A percentile compares a stretch with the other conserved stretches of the same genome.
These are phyloP conservation scores for Allygus modestus DNA, from an alignment of 2,888 invertebrate genomes.

Conservation along the genomic window DNA sequence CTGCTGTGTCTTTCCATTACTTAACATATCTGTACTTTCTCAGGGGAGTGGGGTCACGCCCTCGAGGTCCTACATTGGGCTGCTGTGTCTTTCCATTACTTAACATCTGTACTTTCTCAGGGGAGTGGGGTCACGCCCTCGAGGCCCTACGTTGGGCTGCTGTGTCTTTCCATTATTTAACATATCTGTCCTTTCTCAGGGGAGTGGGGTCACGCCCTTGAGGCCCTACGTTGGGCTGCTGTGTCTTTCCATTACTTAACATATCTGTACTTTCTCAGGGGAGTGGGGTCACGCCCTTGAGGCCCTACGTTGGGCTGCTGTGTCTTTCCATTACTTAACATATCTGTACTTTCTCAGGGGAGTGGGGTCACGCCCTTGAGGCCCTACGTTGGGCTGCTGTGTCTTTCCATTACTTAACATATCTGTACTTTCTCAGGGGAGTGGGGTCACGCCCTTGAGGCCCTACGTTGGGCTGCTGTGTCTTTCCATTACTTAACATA, in stretches of 20 bases:
- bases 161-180: no score
- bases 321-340: no score
- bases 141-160: constrained; percentile 78
- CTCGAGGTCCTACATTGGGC: constrained; percentile 78
- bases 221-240: constrained; percentile 78
- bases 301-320: constrained; percentile 79
- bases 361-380: constrained; percentile 74
- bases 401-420: no score
- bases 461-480: constrained; percentile 79
- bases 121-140: constrained; percentile 75
- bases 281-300: constrained; percentile 75
- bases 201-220: constrained; percentile 75
- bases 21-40: not conserved
- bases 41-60: constrained; percentile 75
- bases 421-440: constrained; percentile 74
- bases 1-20: no score
- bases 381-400: constrained; percentile 79
- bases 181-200: constrained; percentile 70
- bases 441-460: constrained; percentile 74
- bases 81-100: no score
- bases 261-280: constrained; percentile 69
- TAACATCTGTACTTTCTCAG: constrained; percentile 69
- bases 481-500: no score
- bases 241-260: no score
- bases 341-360: constrained; percentile 71